Conservation (phyloP, 2,113 vertebrate species). For the Dicrurus megarhynchus region DNA sequence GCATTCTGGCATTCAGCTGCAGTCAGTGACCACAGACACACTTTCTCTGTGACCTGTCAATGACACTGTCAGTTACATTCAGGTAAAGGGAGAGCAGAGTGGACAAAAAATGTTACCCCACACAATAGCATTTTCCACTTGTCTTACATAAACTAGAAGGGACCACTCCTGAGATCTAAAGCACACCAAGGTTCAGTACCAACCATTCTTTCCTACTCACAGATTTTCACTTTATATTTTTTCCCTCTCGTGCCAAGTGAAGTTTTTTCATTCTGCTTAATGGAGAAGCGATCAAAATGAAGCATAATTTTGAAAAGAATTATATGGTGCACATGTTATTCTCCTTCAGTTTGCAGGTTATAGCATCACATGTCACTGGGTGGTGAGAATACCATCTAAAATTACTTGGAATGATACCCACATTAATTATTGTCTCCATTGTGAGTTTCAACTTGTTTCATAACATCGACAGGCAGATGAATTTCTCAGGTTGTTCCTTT, state of each 20-base stretch:
- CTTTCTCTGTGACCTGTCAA: not conserved
- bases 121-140: not conserved
- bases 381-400: not conserved
- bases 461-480: not conserved
- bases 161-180: not conserved
- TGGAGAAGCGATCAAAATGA: not conserved
- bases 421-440: slow-evolving; percentile 37
- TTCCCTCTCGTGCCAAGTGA: not conserved
- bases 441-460: not conserved
- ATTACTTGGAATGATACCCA: not conserved
- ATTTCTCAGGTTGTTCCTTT: slow-evolving; percentile 28
- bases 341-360: not conserved
- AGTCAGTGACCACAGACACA: not conserved
- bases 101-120: not conserved
- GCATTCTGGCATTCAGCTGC: not conserved
- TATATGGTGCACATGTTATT: not conserved
- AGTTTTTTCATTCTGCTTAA: not conserved
- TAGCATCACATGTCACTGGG: not conserved
- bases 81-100: not conserved
- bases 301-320: not conserved
- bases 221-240: not conserved
- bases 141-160: not conserved
- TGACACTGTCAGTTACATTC: not conserved
- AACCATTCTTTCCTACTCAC: not conserved
- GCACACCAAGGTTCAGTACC: not conserved